Conservation (phyloP, 2,888 invertebrate genomes). For the Mystacides longicornis region DNA sequence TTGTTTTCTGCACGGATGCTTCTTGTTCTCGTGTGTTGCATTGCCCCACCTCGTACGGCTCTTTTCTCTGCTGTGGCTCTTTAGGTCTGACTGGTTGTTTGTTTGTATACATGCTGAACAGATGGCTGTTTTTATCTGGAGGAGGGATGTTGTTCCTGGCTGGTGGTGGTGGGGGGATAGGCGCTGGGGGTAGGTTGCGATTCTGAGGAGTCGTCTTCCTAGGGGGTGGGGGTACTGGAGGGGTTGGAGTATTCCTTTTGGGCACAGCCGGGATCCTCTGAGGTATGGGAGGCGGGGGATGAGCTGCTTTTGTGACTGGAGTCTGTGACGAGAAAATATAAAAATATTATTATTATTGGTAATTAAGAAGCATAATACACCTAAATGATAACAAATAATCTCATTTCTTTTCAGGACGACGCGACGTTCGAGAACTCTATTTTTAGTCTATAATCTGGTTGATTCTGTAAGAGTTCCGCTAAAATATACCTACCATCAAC, state of each 20-base stretch:
- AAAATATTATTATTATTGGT: background rate
- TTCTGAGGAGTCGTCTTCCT: conserved; percentile 36
- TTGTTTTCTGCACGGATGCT: conserved; percentile 12
- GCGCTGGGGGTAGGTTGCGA: conserved; percentile 32
- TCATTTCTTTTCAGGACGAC: too few species aligned
- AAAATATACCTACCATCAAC: too few species aligned
- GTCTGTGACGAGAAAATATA: conserved; percentile 5
- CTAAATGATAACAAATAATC: too few species aligned
- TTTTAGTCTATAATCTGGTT: too few species aligned
- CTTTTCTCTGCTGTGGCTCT: conserved; percentile 17
- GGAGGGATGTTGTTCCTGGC: conserved; percentile 41
- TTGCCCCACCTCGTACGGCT: conserved; percentile 5
- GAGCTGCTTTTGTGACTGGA: conserved; percentile 15
- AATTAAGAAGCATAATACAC: too few species aligned
- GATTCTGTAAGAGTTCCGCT: too few species aligned
- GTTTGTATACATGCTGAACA: conserved; percentile 21
- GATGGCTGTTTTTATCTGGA: conserved; percentile 30
- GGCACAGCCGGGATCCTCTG: conserved; percentile 45
- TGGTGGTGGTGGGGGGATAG: conserved; percentile 40
- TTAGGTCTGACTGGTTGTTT: conserved; percentile 19
- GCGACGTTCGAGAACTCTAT: too few species aligned
- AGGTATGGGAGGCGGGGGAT: conserved; percentile 40
- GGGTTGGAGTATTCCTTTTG: conserved; percentile 35
- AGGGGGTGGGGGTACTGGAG: conserved; percentile 35
- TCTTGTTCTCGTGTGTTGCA: conserved; percentile 8